Conservation (phyloP, 2,888 invertebrate genomes). For the Calliopum simillimum region DNA sequence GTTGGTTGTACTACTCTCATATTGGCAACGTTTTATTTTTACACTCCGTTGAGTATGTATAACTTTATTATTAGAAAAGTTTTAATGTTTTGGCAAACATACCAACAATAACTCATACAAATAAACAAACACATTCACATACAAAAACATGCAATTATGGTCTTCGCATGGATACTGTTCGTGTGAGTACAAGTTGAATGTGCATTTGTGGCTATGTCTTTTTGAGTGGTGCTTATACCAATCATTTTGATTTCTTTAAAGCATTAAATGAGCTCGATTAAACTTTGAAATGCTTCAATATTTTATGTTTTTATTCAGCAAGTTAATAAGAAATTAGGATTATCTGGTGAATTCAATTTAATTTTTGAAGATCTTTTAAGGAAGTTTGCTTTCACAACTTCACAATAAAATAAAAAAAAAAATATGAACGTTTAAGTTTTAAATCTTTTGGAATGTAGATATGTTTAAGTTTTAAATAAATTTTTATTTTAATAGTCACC, state of each 20-base stretch:
- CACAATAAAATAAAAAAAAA: too few relatives aligned
- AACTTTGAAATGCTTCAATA: constrained; percentile 20
- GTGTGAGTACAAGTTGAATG: not conserved
- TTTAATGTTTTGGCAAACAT: constrained; percentile 54
- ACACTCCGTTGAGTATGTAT: constrained; percentile 50
- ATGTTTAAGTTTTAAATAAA: too few relatives aligned
- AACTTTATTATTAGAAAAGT: constrained; percentile 62
- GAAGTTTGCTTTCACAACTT: too few relatives aligned
- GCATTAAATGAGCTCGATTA: constrained; percentile 33
- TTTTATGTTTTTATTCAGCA: too few relatives aligned
- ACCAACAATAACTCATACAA: constrained; percentile 16
- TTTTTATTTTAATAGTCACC: too few relatives aligned
- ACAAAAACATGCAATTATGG: not conserved
- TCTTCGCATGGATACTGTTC: not conserved
- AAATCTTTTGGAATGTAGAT: too few relatives aligned
- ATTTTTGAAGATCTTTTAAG: too few relatives aligned
- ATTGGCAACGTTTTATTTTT: constrained; percentile 43
- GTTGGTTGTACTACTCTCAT: constrained; percentile 33
- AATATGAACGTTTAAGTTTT: too few relatives aligned
- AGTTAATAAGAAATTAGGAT: too few relatives aligned
- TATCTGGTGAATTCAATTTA: too few relatives aligned
- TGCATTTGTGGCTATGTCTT: constrained; percentile 8
- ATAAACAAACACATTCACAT: not conserved
- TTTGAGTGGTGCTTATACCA: not conserved
- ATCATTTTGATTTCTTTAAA: not conserved